Evolutionary conservation across 2,888 invertebrate genomes (phyloP).

Genomic region (Drosophila atroscutellata): DNA sequence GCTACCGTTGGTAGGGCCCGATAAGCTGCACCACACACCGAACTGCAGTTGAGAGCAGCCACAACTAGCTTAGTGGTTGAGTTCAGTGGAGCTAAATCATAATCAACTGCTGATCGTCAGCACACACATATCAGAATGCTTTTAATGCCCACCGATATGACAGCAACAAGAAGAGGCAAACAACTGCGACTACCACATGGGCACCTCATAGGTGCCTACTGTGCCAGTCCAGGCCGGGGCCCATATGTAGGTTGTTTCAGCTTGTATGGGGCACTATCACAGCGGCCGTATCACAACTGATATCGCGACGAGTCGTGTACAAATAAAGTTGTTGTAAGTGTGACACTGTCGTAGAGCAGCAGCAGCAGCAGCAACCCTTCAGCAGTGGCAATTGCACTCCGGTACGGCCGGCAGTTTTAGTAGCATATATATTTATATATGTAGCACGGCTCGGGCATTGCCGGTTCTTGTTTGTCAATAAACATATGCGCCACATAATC

Average conservation of each 20-base stretch:
- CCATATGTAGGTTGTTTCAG: slow-evolving; percentile 47
- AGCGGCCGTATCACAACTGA: slow-evolving; percentile 52
- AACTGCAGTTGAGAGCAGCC: slow-evolving; percentile 18
- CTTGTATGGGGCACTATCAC: slow-evolving; percentile 56
- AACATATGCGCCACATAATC: slow-evolving; percentile 80
- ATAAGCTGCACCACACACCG: slow-evolving; percentile 43
- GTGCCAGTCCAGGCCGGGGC: slow-evolving; percentile 2
- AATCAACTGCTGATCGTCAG: slow-evolving; percentile 54
- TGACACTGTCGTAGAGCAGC: slow-evolving; percentile 33
- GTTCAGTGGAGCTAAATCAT: slow-evolving; percentile 44
- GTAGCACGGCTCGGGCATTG: slow-evolving; percentile 6
- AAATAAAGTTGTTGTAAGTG: slow-evolving; percentile 51
- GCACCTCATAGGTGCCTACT: slow-evolving; percentile 12
- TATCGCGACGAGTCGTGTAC: slow-evolving; percentile 59
- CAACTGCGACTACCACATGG: slow-evolving; percentile 36
- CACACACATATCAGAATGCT: slow-evolving; percentile 50
- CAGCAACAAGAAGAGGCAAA: slow-evolving; percentile 33
- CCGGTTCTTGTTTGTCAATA: slow-evolving; percentile 68
- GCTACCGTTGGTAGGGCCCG: slow-evolving; percentile 50
- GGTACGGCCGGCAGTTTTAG: slow-evolving; percentile 44
- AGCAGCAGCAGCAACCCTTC: background rate
- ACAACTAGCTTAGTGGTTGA: slow-evolving; percentile 8
- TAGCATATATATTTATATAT: background rate
- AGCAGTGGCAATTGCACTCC: slow-evolving; percentile 26
- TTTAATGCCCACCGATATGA: slow-evolving; percentile 45